A percentile compares a stretch with the other conserved stretches of the same genome.
phyloP scores from a whole-genome alignment of 2,888 invertebrate genomes.

The Apoda limacodes region DNA sequence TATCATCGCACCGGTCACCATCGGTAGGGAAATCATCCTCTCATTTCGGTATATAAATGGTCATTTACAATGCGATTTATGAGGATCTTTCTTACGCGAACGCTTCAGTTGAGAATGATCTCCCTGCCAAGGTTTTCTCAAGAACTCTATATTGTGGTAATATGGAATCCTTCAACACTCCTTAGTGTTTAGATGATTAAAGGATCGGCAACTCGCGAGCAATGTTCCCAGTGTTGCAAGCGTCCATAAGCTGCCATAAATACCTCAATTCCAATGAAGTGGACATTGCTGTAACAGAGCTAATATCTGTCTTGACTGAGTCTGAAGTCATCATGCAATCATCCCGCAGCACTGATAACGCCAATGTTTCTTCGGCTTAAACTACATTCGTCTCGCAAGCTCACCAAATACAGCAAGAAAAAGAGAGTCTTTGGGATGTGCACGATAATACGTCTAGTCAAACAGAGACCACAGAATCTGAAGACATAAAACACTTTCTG shows the following conservation, averaged over 20 bases:
- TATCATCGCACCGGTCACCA: no score
- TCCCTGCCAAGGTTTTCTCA: no score
- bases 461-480: conserved; percentile 6
- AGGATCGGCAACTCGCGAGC: no score
- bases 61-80: no score
- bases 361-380: conserved; percentile 5
- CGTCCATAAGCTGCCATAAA: conserved; percentile 1
- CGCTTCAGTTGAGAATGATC: no score
- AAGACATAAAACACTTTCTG: conserved; percentile 6
- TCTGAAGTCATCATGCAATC: conserved; percentile 6
- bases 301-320: conserved; percentile 15
- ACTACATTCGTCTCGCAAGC: conserved; percentile 4
- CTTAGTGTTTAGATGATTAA: no score
- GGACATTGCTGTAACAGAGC: conserved; percentile 12
- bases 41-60: no score
- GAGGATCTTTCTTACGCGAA: no score
- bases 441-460: conserved; percentile 11
- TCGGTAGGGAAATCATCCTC: no score
- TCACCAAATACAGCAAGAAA: conserved; percentile 12
- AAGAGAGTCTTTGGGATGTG: conserved; percentile 14
- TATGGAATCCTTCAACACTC: no score
- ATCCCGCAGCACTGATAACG: conserved; percentile 8
- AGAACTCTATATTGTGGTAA: no score
- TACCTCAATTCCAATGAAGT: conserved; percentile 16
- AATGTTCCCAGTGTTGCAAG: no score